Evolutionary conservation across 2,888 invertebrate species (phyloP).

Genomic region (Idaea dimidiata): DNA sequence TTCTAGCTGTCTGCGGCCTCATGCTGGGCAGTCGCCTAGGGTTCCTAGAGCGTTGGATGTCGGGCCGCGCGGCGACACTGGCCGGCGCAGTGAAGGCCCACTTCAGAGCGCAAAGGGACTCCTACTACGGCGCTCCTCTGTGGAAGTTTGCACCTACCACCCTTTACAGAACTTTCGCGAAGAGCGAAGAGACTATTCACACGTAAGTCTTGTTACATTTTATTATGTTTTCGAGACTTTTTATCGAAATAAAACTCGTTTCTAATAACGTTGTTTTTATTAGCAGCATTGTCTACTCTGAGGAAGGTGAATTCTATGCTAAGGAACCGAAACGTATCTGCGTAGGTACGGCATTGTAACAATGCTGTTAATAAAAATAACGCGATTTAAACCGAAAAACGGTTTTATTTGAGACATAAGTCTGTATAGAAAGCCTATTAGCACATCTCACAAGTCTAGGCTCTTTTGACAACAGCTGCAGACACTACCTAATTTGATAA

Average conservation of each 20-base stretch:
- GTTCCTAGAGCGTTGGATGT: conserved; percentile 82
- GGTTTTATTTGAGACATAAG: too few relatives aligned
- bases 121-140: conserved; percentile 89
- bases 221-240: too few relatives aligned
- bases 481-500: not conserved
- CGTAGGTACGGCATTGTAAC: too few relatives aligned
- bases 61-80: conserved; percentile 82
- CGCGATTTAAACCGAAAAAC: too few relatives aligned
- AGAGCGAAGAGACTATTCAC: conserved; percentile 90
- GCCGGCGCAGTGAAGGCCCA: conserved; percentile 88
- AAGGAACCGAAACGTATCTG: too few relatives aligned
- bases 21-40: conserved; percentile 90
- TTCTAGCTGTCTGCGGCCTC: conserved; percentile 86
- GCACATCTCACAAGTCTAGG: conserved; percentile 14
- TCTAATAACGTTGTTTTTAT: too few relatives aligned
- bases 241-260: too few relatives aligned
- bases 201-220: too few relatives aligned
- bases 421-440: conserved; percentile 22
- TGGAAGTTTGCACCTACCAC: conserved; percentile 90
- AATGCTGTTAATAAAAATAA: too few relatives aligned
- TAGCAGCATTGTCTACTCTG: too few relatives aligned
- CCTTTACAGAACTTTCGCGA: conserved; percentile 85
- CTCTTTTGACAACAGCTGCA: not conserved
- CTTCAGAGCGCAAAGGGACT: conserved; percentile 89
- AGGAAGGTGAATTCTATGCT: too few relatives aligned